Conservation (phyloP, 2,888 invertebrate genomes). For the Euzophera pinguis region DNA sequence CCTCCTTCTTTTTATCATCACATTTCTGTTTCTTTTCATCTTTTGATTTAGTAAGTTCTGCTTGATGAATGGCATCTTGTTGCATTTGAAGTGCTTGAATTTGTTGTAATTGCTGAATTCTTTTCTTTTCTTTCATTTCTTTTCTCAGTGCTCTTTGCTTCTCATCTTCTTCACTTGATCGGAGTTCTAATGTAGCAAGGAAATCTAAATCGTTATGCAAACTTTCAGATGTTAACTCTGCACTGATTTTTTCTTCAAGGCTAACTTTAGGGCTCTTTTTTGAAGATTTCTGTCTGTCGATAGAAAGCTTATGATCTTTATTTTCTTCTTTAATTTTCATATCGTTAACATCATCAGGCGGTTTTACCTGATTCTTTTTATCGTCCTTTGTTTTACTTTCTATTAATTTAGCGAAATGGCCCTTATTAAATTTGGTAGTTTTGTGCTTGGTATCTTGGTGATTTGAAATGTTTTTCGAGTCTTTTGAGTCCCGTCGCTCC, state of each 20-base stretch:
- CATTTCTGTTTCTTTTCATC: slow-evolving; percentile 63
- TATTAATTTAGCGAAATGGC: slow-evolving; percentile 77
- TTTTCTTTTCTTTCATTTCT: slow-evolving; percentile 79
- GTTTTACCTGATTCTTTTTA: slow-evolving; percentile 76
- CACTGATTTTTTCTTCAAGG: slow-evolving; percentile 40
- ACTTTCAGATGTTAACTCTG: slow-evolving; percentile 45
- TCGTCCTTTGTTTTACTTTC: slow-evolving; percentile 82
- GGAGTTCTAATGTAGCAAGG: slow-evolving; percentile 77
- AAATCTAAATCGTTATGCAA: slow-evolving; percentile 79
- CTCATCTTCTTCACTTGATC: slow-evolving; percentile 81
- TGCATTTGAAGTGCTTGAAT: slow-evolving; percentile 74
- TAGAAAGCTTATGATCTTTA: slow-evolving; percentile 34
- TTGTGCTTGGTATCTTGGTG: slow-evolving; percentile 52
- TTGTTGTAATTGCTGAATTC: slow-evolving; percentile 72
- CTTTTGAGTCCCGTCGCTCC: slow-evolving; percentile 86
- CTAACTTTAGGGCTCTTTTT: slow-evolving; percentile 51
- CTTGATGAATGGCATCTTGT: slow-evolving; percentile 64
- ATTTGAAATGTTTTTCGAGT: slow-evolving; percentile 53
- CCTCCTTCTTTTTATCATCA: slow-evolving; percentile 71
- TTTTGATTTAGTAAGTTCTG: slow-evolving; percentile 60
- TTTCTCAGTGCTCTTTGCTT: slow-evolving; percentile 75
- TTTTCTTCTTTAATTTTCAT: slow-evolving; percentile 52
- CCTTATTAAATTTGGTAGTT: slow-evolving; percentile 80
- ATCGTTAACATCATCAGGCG: slow-evolving; percentile 65
- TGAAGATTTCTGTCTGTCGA: slow-evolving; percentile 45